These are phyloP conservation scores for Spodoptera littoralis DNA, from an alignment of 2,888 invertebrate species.

Conservation along the genomic window DNA sequence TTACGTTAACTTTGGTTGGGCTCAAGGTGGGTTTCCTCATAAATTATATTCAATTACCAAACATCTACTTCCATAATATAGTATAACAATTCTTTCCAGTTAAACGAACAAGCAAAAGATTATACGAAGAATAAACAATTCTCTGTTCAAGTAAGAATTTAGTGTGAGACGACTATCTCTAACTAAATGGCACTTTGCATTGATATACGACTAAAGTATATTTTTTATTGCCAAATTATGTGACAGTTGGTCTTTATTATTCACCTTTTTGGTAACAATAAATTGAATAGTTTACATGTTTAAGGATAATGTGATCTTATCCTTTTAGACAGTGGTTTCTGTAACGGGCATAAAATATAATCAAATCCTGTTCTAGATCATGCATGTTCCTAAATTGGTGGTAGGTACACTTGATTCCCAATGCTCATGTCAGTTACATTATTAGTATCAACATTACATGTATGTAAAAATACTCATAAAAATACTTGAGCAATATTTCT, in stretches of 20 bases:
- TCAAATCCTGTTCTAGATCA: too few relatives aligned
- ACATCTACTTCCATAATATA: too few relatives aligned
- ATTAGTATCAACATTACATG: too few relatives aligned
- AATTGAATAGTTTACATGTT: slow-evolving; percentile 37
- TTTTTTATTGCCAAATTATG: slow-evolving; percentile 50
- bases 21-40: too few relatives aligned
- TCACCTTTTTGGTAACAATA: slow-evolving; percentile 38
- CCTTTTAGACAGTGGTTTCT: too few relatives aligned
- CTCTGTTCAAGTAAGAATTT: slow-evolving; percentile 29
- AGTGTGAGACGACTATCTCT: slow-evolving; percentile 24
- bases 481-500: neutral
- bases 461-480: too few relatives aligned
- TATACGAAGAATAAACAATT: slow-evolving; percentile 27
- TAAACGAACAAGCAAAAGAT: slow-evolving; percentile 9
- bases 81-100: slow-evolving; percentile 3
- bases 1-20: too few relatives aligned
- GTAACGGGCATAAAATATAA: too few relatives aligned
- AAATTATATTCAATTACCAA: neutral
- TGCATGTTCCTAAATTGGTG: too few relatives aligned
- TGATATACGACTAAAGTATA: slow-evolving; percentile 47
- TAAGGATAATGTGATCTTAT: neutral
- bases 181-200: slow-evolving; percentile 48
- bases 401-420: too few relatives aligned
- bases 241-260: slow-evolving; percentile 48
- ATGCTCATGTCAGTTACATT: too few relatives aligned